Evolutionary conservation across 2,113 vertebrate genomes (phyloP), one percentile per base, ranked within the genome.

Genomic region (Brevimyrus niger): DNA sequence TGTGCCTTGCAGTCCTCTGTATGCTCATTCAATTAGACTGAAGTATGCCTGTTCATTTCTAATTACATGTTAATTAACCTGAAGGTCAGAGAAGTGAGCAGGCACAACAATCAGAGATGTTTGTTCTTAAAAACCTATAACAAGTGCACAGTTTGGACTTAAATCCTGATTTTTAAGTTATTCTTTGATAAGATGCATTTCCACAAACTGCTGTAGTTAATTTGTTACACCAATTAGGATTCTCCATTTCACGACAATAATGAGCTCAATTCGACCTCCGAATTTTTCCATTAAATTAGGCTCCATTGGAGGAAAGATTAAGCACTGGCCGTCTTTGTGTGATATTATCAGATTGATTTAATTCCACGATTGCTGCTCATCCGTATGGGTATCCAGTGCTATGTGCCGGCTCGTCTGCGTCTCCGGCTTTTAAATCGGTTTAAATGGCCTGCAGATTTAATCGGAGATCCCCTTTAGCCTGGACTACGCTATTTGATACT

Each of bases 81-180:
- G 50, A 53, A 87, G n/a, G 76, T 48, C 38, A 83, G 85, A 27
- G 93, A 92, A 93, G 93, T 89, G 91, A 90, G 50, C 92, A 91
- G 91, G 92, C 92, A 15, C 10, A 94, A 93, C 94, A 95, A 91
- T 91, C 94, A 93, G 93, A 88, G 91, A 91, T 91, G 89, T 92
- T 94, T n/a, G 90, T 85, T 94, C 87, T 90, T 89, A 92, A 93
- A 92, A 93, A 90, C 92, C 91, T 90, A 91, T 90, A n/a, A n/a
- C 83, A 9, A 35, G 2, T 55, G 2, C 50, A 4, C 17, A 19
- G 31, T 53, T 80, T 55, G 7, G 15, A 55, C 48, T 87, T 87
- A 92, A 94, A 91, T 90, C 93, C 90, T 80, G 19, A 80, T 80
- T 38, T 76, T 76, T 31, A 76, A 38, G 13, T 73, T 76, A 76